phyloP scores from a whole-genome alignment of 1,140 invertebrate genomes.

The Drosophila pallidifrons region DNA sequence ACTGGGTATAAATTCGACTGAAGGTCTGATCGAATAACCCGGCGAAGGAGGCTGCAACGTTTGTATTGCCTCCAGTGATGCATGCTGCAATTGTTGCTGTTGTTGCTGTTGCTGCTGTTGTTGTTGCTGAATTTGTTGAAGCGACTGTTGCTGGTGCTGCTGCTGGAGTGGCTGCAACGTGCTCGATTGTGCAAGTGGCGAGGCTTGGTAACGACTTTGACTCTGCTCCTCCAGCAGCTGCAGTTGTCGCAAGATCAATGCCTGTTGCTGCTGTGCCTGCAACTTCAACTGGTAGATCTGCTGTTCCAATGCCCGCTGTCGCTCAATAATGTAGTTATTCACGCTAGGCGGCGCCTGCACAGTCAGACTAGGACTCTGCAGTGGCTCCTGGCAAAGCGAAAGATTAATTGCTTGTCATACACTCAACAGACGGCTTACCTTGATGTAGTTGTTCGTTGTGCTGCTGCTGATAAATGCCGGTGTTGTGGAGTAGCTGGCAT shows the following conservation, averaged over 20 bases:
- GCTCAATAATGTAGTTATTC: slow-evolving; percentile 86
- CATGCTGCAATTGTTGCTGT: slow-evolving; percentile 71
- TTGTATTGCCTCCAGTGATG: slow-evolving; percentile 82
- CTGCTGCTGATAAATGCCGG: slow-evolving; percentile 60
- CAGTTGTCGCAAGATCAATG: slow-evolving; percentile 88
- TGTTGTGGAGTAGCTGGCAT: slow-evolving; percentile 58
- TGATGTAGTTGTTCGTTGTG: slow-evolving; percentile 59
- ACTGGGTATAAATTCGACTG: slow-evolving; percentile 82
- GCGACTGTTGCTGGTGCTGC: slow-evolving; percentile 45
- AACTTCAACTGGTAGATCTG: slow-evolving; percentile 87
- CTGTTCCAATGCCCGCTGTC: slow-evolving; percentile 89
- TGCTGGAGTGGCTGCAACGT: slow-evolving; percentile 63
- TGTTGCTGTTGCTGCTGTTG: slow-evolving; percentile 45
- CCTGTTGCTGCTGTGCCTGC: slow-evolving; percentile 89
- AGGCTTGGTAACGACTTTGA: slow-evolving; percentile 76
- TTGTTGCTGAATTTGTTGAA: slow-evolving; percentile 33
- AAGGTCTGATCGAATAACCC: slow-evolving; percentile 81
- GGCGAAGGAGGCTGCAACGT: slow-evolving; percentile 74
- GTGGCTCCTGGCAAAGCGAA: slow-evolving; percentile 44
- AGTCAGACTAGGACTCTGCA: slow-evolving; percentile 30
- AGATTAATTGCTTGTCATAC: not conserved
- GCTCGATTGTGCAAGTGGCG: slow-evolving; percentile 71
- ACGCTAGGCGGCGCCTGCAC: slow-evolving; percentile 51
- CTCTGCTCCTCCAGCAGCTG: slow-evolving; percentile 87
- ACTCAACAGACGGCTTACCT: slow-evolving; percentile 48